Percentiles rank a stretch among this genome's conserved stretches.
Evolutionary conservation across 2,797 vertebrate species (phyloP).

Genomic region (Enteromius mattozi): DNA sequence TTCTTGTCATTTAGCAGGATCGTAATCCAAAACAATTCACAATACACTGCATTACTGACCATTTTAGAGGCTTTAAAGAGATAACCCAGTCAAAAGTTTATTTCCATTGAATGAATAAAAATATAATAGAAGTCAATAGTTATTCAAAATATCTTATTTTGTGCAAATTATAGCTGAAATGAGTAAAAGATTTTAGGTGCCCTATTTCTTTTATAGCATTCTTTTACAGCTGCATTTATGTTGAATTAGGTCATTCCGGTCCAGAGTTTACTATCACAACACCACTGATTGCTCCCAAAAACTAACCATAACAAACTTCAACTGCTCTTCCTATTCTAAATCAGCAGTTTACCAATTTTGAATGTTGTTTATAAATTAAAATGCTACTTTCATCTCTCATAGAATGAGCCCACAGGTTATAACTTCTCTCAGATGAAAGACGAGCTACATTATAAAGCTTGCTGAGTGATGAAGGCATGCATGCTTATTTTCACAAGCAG

Average conservation of each 20-base stretch:
- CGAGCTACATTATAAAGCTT: conserved; percentile 3
- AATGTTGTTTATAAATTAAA: conserved; percentile 20
- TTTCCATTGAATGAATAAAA: not conserved
- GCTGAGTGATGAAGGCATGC: conserved; percentile 35
- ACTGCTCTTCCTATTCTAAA: not conserved
- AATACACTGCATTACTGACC: not conserved
- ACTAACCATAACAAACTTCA: not conserved
- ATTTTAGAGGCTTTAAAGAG: not conserved
- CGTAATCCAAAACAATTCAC: conserved; percentile 9
- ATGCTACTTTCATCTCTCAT: conserved; percentile 11
- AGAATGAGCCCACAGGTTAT: conserved; percentile 10
- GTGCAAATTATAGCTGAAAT: not conserved
- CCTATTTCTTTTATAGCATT: not conserved
- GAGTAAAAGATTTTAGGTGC: not conserved
- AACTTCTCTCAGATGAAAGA: conserved; percentile 29
- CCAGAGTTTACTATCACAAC: not conserved
- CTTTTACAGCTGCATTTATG: not conserved
- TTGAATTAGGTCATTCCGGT: not conserved
- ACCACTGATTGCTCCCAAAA: not conserved
- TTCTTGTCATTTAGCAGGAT: not conserved
- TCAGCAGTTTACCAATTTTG: not conserved
- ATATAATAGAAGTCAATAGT: not conserved
- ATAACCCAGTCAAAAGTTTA: not conserved
- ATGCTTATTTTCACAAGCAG: conserved; percentile 37
- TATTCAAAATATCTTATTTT: not conserved